Evolutionary conservation across 2,888 invertebrate genomes (phyloP), one percentile per base, ranked within the genome.

Genomic region (Folsomia manolachei): DNA sequence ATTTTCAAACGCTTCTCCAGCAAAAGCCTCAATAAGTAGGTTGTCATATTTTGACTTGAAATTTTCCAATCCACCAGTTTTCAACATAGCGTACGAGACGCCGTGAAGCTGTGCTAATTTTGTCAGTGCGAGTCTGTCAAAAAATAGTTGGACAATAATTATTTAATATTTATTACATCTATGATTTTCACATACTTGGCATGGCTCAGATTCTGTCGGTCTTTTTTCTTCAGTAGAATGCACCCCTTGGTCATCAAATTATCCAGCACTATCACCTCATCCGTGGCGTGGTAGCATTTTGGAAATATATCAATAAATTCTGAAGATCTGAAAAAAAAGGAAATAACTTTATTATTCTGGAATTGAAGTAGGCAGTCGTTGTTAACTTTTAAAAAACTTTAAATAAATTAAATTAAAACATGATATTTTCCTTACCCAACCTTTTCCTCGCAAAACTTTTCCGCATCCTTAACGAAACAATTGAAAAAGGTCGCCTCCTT

Each of bases 241-340:
- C 63, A 70, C 18, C 39, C 52, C 2, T 25, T 23, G 4, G 24
- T n/a, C 0, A 21, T 14, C 1, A 70, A 63, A 53, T 70, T 70
- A 26, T 70, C 70, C 19, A 70, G 52, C 18, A 70, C 70, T 51
- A 70, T 70, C 2, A 70, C 1, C 21, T 27, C 21, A 53, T 70
- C 63, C 11, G 62, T 53, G 52, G 63, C 70, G 19, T 52, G 53
- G 26, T 63, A 70, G n/a, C 39, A 63, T 63, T 70, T 70, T 7
- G 70, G 70, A 26, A 70, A 70, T 25, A 53, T 52, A 9, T 70
- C 25, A 18, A 70, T 25, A 2, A 52, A 25, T 14, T 63, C 26
- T n/a, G 23, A 9, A 4, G 60, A 60, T 60, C 60, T 60, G n/a
- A n/a, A n/a, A n/a, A n/a, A n/a, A n/a, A n/a, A n/a, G n/a, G n/a